Evolutionary conservation across 2,797 vertebrate genomes (phyloP), one percentile per base, ranked within the genome.

Genomic region (Sparus aurata): DNA sequence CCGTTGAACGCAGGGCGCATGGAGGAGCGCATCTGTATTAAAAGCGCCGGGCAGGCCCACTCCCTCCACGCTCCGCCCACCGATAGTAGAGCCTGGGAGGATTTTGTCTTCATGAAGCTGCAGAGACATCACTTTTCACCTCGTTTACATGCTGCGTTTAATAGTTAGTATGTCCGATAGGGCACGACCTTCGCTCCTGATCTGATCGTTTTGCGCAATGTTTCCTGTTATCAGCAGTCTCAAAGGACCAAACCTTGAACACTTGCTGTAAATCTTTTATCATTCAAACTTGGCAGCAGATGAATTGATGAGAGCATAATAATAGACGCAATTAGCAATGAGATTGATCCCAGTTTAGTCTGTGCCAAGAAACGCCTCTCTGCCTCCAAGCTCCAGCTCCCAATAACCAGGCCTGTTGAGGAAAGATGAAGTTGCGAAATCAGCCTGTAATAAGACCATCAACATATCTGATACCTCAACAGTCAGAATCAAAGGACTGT

Each of bases 11-110:
- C 88, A 85, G 76, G 60, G 80, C 77, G 81, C 76, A 49, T 77
- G 27, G 79, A 25, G 80, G 71, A 79, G 89, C 82, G 88, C 93
- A 91, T 93, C 93, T 92, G 90, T 89, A 88, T 91, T 94, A 93
- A 93, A 90, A 89, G 86, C 80, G 69, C 41, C 58, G 79, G 85
- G 75, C 85, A 82, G 75, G 87, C 89, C 89, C 86, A 57, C 77
- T 72, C 62, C 67, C 57, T 16, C 16, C 78, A 43, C 73, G 45
- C 82, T 85, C 91, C 92, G 75, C 89, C 92, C 83, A 73, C 79
- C 18, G 6, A 50, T 65, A 80, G 82, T 73, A 61, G 61, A 23
- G 53, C 4, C 5, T 10, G 57, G 20, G 12, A n/a, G 68, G 22
- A 63, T 47, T 52, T 3, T 3, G 47, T 38, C 12, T 46, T 27